A percentile compares a stretch with the other conserved stretches of the same genome.
These are phyloP conservation scores for Helicoverpa armigera DNA, from an alignment of 1,140 invertebrate genomes.

Conservation along the genomic window DNA sequence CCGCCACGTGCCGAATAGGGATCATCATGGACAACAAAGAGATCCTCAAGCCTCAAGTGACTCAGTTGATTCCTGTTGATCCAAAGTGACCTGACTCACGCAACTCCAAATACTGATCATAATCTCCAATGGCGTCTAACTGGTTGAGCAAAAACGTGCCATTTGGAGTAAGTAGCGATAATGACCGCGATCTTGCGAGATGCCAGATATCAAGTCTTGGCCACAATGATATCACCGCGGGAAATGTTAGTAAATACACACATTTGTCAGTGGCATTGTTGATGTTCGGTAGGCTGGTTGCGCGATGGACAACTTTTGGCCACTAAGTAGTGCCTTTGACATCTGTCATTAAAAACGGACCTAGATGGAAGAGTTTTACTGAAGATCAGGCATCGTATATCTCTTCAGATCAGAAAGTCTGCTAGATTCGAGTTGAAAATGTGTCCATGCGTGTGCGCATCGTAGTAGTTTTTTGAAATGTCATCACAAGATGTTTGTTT, in stretches of 20 bases:
- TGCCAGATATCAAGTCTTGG: slow-evolving; percentile 24
- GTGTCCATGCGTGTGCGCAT: too few relatives aligned
- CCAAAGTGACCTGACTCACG: slow-evolving; percentile 5
- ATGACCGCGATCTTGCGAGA: slow-evolving; percentile 34
- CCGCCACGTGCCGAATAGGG: background rate
- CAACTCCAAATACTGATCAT: background rate
- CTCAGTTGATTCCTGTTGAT: background rate
- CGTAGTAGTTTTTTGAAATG: too few relatives aligned
- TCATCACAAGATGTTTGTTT: too few relatives aligned
- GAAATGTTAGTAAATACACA: slow-evolving; percentile 68
- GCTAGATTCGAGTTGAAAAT: too few relatives aligned
- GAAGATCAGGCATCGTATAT: too few relatives aligned
- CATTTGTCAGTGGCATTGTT: slow-evolving; percentile 50
- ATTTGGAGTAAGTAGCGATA: slow-evolving; percentile 30
- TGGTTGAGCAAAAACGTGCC: background rate
- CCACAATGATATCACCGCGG: slow-evolving; percentile 62
- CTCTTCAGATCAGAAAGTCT: too few relatives aligned
- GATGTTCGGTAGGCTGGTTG: background rate
- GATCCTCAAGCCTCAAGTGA: background rate
- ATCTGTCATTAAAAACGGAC: too few relatives aligned
- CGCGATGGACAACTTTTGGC: background rate
- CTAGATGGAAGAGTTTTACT: too few relatives aligned
- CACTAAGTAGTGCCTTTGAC: too few relatives aligned
- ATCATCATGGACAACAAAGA: background rate
- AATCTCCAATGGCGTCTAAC: background rate